Evolutionary conservation across 2,888 invertebrate genomes (phyloP), one percentile per base, ranked within the genome.

Genomic region (Acleris laterana): DNA sequence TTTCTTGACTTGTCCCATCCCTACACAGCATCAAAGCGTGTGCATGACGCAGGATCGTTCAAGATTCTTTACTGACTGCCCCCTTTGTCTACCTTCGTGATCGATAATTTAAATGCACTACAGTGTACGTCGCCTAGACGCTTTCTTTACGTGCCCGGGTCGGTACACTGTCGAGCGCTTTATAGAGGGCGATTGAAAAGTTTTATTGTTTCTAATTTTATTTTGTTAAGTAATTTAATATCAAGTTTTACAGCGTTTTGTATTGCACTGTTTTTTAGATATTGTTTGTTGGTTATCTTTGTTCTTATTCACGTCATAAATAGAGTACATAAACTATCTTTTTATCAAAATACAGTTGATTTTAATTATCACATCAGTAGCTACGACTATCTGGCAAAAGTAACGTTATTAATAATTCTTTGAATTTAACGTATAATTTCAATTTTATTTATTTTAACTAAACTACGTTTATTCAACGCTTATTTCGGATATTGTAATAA

Each of bases 31-130:
- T 76, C 74, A 69, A 71, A 65, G 70, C 69, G 59, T 74, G 75
- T 73, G 70, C 74, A 77, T 78, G 79, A 79, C 77, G 74, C 69
- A 70, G 68, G 71, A 78, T 78, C 73, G 76, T 73, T 77, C 76
- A 78, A 77, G 76, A 78, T 77, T 78, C 77, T 79, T 78, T 69
- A 67, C 68, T 74, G 71, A 72, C 71, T 75, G 73, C 72, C 60
- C 62, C 46, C 80, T 84, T 83, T 84, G 84, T 83, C 81, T 82
- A 74, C 77, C 73, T 76, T 57, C 60, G 62, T 61, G 55, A 65
- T 65, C 65, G 63, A 63, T 63, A 82, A 79, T 82, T 80, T 76
- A 75, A 78, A 80, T 80, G 77, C 81, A 81, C 83, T 76, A 77
- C 81, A 53, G 55, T 60, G 64, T 66, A 62, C 62, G 48, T 22